Percentiles rank a stretch among this genome's conserved stretches.
Evolutionary conservation across 2,888 invertebrate species (phyloP).

Genomic region (Ethmia dodecea): DNA sequence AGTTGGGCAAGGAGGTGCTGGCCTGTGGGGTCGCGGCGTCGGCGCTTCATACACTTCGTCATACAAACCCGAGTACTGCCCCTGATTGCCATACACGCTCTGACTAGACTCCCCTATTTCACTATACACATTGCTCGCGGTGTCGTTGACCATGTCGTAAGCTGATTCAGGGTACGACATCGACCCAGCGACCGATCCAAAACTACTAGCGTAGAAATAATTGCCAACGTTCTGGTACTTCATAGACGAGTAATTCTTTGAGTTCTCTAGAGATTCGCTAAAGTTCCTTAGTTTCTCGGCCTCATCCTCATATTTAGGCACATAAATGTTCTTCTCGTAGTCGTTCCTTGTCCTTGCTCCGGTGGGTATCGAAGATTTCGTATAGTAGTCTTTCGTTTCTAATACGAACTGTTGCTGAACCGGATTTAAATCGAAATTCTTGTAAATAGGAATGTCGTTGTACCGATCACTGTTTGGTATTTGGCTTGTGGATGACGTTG

Average conservation of each 20-base stretch:
- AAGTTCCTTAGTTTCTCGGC: slow-evolving; percentile 57
- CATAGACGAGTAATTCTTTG: slow-evolving; percentile 61
- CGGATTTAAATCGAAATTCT: slow-evolving; percentile 51
- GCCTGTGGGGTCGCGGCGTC: slow-evolving; percentile 75
- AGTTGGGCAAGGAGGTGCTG: slow-evolving; percentile 77
- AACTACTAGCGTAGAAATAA: slow-evolving; percentile 32
- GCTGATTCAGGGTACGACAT: slow-evolving; percentile 32
- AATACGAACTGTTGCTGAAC: slow-evolving; percentile 54
- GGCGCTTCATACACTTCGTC: slow-evolving; percentile 62
- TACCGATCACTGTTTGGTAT: slow-evolving; percentile 29
- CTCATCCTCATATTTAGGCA: slow-evolving; percentile 56
- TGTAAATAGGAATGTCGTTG: slow-evolving; percentile 54
- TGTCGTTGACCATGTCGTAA: slow-evolving; percentile 62
- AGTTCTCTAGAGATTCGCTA: slow-evolving; percentile 56
- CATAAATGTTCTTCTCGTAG: slow-evolving; percentile 67
- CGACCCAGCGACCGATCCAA: slow-evolving; percentile 21
- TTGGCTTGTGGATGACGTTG: slow-evolving; percentile 31
- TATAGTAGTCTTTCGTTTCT: slow-evolving; percentile 66
- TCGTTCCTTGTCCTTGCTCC: slow-evolving; percentile 36
- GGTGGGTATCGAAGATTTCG: slow-evolving; percentile 53
- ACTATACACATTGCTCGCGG: slow-evolving; percentile 57
- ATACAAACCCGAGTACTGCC: slow-evolving; percentile 41
- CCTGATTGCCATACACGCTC: slow-evolving; percentile 25
- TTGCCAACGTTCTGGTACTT: slow-evolving; percentile 57
- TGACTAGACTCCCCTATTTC: slow-evolving; percentile 46